These are phyloP conservation scores for Coracopsis vasa DNA, from an alignment of 2,113 vertebrate genomes.

Conservation along the genomic window DNA sequence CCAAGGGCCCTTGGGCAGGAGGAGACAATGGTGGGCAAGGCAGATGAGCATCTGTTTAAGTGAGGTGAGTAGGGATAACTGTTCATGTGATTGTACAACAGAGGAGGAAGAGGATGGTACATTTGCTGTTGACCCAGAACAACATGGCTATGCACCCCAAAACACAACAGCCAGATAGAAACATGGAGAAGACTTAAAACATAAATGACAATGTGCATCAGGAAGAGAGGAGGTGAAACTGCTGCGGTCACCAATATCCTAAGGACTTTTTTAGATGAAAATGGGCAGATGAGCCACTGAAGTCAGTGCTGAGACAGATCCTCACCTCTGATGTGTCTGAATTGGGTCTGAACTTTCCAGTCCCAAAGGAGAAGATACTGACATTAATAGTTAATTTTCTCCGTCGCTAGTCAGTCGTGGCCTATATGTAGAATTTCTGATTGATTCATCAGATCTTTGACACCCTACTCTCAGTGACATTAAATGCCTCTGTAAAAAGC, in stretches of 20 bases:
- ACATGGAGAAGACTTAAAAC: background rate
- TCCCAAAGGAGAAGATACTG: background rate
- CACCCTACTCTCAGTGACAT: background rate
- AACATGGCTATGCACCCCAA: background rate
- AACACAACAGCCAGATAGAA: background rate
- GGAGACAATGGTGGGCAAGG: background rate
- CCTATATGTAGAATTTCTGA: background rate
- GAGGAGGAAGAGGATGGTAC: background rate
- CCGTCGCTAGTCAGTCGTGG: background rate
- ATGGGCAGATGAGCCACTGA: background rate
- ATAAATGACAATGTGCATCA: background rate
- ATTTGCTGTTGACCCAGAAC: background rate
- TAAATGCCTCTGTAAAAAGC: background rate
- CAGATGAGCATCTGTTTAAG: background rate
- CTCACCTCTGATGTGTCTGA: background rate
- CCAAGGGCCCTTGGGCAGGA: background rate
- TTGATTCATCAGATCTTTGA: background rate
- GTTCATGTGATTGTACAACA: background rate
- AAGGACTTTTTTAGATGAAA: background rate
- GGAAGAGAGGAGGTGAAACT: background rate
- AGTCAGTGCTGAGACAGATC: background rate
- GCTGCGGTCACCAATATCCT: background rate
- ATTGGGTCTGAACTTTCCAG: background rate
- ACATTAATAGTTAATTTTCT: background rate
- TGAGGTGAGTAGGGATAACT: background rate